Conservation (phyloP, 2,113 vertebrate genomes). For the Notothenia rossii region DNA sequence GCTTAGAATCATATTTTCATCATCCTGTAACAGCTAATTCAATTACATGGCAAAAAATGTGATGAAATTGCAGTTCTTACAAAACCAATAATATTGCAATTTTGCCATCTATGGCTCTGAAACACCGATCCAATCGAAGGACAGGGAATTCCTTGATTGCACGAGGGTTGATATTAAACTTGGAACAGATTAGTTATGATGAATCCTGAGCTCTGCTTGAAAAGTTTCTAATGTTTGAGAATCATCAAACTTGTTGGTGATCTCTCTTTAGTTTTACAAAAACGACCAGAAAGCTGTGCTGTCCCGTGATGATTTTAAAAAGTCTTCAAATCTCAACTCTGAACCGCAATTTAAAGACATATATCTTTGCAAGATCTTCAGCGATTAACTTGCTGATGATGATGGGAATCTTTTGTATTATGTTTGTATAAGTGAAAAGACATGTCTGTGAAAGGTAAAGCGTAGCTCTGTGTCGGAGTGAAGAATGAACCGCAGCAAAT, state of each 20-base stretch:
- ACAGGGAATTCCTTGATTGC: conserved; percentile 41
- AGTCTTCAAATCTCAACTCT: too few relatives aligned
- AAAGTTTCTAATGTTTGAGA: conserved; percentile 51
- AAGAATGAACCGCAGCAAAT: conserved; percentile 46
- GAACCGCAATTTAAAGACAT: not conserved
- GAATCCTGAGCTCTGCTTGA: conserved; percentile 48
- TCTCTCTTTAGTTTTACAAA: conserved; percentile 4
- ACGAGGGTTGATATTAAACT: conserved; percentile 58
- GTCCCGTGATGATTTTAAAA: not conserved
- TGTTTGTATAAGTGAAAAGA: not conserved
- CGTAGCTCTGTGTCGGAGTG: conserved; percentile 10
- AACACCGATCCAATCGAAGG: conserved; percentile 37
- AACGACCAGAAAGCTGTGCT: conserved; percentile 6
- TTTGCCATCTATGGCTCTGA: conserved; percentile 42
- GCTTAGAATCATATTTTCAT: not conserved
- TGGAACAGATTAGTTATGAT: conserved; percentile 53
- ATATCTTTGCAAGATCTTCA: not conserved
- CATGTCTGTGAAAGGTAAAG: conserved; percentile 7
- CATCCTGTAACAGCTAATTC: conserved; percentile 18
- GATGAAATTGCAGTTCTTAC: conserved; percentile 43
- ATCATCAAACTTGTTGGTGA: conserved; percentile 25
- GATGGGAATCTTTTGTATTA: not conserved
- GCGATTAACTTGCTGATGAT: not conserved
- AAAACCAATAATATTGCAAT: conserved; percentile 54
- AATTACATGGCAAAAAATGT: conserved; percentile 31